phyloP scores from a whole-genome alignment of 2,797 vertebrate species.

The Enteromius paludinosus region DNA sequence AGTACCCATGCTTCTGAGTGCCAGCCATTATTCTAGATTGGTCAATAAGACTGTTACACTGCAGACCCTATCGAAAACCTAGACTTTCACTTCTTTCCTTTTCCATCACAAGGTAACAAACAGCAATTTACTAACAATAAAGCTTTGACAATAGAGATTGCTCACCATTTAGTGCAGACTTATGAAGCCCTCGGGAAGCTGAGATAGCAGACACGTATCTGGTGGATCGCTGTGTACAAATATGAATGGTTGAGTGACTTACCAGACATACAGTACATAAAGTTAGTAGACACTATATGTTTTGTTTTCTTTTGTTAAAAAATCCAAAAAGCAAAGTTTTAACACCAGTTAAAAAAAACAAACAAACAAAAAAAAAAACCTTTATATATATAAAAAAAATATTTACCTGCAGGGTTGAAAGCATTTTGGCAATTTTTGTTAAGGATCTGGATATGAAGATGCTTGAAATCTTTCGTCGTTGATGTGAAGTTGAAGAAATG shows the following conservation, averaged over 20 bases:
- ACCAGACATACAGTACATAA: background rate
- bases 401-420: slow-evolving; percentile 68
- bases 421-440: slow-evolving; percentile 66
- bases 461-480: slow-evolving; percentile 12
- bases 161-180: slow-evolving; percentile 58
- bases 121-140: background rate
- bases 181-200: slow-evolving; percentile 48
- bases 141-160: background rate
- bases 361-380: background rate
- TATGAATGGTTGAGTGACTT: background rate
- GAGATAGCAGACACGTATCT: slow-evolving; percentile 28
- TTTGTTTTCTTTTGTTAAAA: background rate
- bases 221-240: slow-evolving; percentile 45
- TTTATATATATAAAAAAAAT: no score
- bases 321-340: background rate
- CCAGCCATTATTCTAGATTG: background rate
- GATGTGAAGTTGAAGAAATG: slow-evolving; percentile 14
- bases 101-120: background rate
- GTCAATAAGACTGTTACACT: background rate
- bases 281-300: no score
- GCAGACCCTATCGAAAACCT: background rate
- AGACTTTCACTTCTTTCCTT: background rate
- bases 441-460: slow-evolving; percentile 25
- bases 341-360: no score
- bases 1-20: background rate